These are phyloP conservation scores for Latrodectus hesperus DNA, from an alignment of 2,888 invertebrate genomes.

Conservation along the genomic window DNA sequence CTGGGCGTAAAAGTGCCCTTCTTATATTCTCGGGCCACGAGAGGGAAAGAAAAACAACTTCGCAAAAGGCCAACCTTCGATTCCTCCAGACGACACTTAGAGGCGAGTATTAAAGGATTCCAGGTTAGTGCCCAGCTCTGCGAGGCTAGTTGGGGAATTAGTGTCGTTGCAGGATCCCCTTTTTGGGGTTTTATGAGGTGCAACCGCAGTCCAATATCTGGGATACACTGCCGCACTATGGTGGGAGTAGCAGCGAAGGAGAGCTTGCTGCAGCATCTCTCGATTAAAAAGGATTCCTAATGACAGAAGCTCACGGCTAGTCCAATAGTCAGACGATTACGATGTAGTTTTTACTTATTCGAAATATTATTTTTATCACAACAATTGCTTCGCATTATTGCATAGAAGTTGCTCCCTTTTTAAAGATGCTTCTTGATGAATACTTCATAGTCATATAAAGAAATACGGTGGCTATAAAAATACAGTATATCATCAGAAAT, in stretches of 20 bases:
- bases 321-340: no score
- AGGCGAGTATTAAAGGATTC: conserved; percentile 53
- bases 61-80: conserved; percentile 19
- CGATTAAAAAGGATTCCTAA: no score
- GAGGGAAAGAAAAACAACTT: conserved; percentile 2
- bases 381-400: no score
- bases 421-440: no score
- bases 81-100: conserved; percentile 55
- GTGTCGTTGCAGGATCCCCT: conserved; percentile 40
- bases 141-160: conserved; percentile 58
- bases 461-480: no score
- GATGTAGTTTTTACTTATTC: no score
- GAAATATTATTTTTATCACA: no score
- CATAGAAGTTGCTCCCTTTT: no score
- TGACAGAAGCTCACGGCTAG: no score
- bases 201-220: conserved; percentile 7
- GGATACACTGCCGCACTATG: neutral
- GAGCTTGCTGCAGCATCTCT: neutral
- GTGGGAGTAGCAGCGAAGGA: neutral
- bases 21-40: neutral
- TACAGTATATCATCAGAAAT: no score
- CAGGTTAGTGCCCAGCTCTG: conserved; percentile 56
- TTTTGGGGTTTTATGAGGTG: conserved; percentile 49
- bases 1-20: conserved; percentile 5
- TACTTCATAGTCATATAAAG: no score